phyloP scores from a whole-genome alignment of 37 sponge, comb jelly and placozoan genomes.

The Hormiphora californensis region DNA sequence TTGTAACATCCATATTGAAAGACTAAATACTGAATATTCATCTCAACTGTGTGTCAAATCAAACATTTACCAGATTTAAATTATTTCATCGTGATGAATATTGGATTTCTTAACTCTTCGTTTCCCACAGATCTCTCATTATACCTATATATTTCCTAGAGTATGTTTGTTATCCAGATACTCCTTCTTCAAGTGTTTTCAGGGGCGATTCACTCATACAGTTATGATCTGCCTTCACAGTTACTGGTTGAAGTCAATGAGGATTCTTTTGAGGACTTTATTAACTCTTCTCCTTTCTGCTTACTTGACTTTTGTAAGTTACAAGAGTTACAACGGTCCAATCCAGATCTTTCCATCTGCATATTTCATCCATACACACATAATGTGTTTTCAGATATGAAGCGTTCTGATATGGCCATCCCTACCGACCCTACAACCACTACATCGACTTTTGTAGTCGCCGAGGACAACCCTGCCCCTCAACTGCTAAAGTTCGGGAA shows the following conservation, averaged over 20 bases:
- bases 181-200: background rate
- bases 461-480: background rate
- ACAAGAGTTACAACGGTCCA: too few species aligned
- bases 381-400: constrained; percentile 10
- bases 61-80: too few species aligned
- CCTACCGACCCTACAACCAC: background rate
- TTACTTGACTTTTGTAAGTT: constrained; percentile 16
- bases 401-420: background rate
- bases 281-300: background rate
- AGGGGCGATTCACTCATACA: background rate
- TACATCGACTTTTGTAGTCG: background rate
- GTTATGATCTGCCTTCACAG: background rate
- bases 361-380: too few species aligned
- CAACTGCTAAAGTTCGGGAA: background rate
- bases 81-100: too few species aligned
- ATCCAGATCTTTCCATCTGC: too few species aligned
- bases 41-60: too few species aligned
- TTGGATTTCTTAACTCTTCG: too few species aligned
- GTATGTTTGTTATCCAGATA: background rate
- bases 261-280: background rate
- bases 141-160: too few species aligned
- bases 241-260: background rate
- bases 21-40: too few species aligned
- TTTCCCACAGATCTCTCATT: too few species aligned
- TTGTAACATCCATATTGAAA: too few species aligned